Evolutionary conservation across 2,888 invertebrate genomes (phyloP), one percentile per base, ranked within the genome.

Genomic region (Idaea straminata): DNA sequence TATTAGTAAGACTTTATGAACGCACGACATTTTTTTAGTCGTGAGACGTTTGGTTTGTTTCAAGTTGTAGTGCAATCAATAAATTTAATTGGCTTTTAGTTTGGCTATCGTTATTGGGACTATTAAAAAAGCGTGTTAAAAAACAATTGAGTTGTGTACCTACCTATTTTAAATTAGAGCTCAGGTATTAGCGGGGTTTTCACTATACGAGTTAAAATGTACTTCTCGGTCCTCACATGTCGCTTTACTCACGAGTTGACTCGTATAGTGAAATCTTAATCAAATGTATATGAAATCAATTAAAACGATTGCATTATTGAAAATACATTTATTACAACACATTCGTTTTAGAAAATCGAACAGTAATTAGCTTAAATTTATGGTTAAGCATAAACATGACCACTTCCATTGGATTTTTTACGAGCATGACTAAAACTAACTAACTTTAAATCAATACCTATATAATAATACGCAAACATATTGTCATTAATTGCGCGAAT

Each of bases 241-340:
- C 25, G 25, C 25, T 25, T 25, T 25, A 25, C 3, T 25, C 25
- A 25, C 25, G 25, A 25, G 25, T 25, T 25, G 25, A 25, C 25
- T 25, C 3, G 25, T 25, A 25, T 25, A 25, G 25, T 25, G 25
- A 25, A 25, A 25, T 25, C 25, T 3, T 47, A 47, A 47, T 13
- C 47, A 47, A 13, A 7, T 47, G 7, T 47, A 47, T 13, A 47
- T 4, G 0, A 47, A 6, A 36, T 7, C 36, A 36, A 36, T 36
- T 47, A 47, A 47, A 47, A 47, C 47, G 6, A 13, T 3, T 34
- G 38, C 10, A 58, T 61, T 62, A 62, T 62, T 62, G 61, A 66
- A 67, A 67, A 62, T 47, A 65, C 63, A 67, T 67, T 67, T 67
- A 65, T 67, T 65, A 63, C 34, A 63, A 58, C 47, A 61, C 62